Evolutionary conservation across 64 coral and sea anemone species (phyloP).

Genomic region (Montipora efflorescens): DNA sequence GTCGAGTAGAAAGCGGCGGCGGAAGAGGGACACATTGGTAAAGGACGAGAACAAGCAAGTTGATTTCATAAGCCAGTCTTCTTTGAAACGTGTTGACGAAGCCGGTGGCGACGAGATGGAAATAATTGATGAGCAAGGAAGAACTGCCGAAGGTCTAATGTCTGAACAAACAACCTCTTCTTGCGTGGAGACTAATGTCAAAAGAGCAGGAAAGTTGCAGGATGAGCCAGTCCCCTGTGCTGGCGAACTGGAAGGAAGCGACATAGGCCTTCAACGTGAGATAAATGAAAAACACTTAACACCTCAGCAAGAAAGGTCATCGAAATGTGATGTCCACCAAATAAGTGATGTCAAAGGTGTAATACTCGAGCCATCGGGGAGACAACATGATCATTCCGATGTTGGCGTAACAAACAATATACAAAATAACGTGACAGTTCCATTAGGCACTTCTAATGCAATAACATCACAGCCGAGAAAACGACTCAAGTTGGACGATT

Average conservation of each 20-base stretch:
- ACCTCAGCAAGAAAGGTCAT: background rate
- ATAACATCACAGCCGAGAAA: constrained; percentile 1
- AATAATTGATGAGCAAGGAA: background rate
- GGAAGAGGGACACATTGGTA: background rate
- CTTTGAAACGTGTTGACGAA: background rate
- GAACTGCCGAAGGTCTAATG: background rate
- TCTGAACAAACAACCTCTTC: background rate
- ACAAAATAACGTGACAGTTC: background rate
- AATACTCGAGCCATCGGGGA: background rate
- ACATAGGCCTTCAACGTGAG: background rate
- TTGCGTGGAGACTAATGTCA: background rate
- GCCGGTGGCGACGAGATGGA: background rate
- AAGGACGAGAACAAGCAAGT: background rate
- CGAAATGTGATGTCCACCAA: background rate
- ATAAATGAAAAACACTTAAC: background rate
- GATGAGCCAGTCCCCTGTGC: background rate
- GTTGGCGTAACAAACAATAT: background rate
- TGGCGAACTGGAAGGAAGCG: background rate
- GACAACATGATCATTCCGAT: background rate
- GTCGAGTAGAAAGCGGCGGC: background rate
- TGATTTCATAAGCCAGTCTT: background rate
- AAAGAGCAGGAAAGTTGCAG: background rate
- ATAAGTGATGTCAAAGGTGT: background rate
- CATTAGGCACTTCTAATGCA: background rate
- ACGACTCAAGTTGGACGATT: background rate